These are phyloP conservation scores for Phlogophora meticulosa DNA, from an alignment of 2,888 invertebrate species.

Conservation along the genomic window DNA sequence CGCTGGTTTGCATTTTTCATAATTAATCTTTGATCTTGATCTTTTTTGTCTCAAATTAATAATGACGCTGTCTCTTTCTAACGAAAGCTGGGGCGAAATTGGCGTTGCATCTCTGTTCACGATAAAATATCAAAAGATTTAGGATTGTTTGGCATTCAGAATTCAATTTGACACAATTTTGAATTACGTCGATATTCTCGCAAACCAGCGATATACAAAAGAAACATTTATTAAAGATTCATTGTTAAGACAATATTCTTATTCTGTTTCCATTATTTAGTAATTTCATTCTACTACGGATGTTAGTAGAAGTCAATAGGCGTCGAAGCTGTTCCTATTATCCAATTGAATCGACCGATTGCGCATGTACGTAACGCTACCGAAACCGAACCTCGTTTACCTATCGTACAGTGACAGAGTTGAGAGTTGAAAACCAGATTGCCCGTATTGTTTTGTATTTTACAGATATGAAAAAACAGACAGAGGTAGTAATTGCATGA, in stretches of 20 bases:
- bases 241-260: conserved; percentile 15
- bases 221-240: neutral
- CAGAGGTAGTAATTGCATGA: neutral
- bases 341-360: conserved; percentile 27
- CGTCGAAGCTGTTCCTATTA: conserved; percentile 18
- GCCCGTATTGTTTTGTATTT: too few relatives aligned
- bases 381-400: neutral
- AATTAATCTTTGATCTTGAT: too few relatives aligned
- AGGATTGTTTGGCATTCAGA: too few relatives aligned
- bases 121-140: too few relatives aligned
- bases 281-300: neutral
- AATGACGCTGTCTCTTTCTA: too few relatives aligned
- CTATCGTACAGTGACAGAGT: neutral
- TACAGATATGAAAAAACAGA: neutral
- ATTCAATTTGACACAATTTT: too few relatives aligned
- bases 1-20: too few relatives aligned
- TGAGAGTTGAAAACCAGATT: neutral
- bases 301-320: conserved; percentile 9
- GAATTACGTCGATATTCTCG: too few relatives aligned
- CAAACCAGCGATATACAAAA: too few relatives aligned
- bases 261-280: neutral
- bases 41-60: too few relatives aligned
- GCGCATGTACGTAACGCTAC: neutral
- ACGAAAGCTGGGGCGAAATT: too few relatives aligned
- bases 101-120: too few relatives aligned